phyloP scores from a whole-genome alignment of 2,113 vertebrate species.

The Paramormyrops kingsleyae region DNA sequence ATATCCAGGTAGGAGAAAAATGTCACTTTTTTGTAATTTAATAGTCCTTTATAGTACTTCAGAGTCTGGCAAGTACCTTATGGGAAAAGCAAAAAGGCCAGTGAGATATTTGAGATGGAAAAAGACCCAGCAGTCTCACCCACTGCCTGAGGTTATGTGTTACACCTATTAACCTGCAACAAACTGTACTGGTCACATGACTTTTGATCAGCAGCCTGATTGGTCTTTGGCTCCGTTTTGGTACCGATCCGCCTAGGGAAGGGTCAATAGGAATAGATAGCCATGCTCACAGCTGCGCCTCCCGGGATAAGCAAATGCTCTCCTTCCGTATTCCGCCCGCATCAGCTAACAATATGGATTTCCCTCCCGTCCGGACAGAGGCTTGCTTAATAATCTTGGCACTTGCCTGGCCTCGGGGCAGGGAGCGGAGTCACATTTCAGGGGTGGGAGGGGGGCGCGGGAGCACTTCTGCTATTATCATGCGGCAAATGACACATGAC shows the following conservation, averaged over 20 bases:
- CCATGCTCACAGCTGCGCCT: background rate
- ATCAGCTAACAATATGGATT: conserved; percentile 25
- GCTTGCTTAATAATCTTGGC: conserved; percentile 19
- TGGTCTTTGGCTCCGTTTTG: background rate
- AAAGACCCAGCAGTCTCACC: background rate
- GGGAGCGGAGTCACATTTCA: background rate
- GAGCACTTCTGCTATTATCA: conserved; percentile 9
- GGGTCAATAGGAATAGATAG: background rate
- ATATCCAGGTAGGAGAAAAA: background rate
- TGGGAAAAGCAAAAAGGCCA: background rate
- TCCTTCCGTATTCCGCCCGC: background rate
- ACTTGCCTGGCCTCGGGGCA: background rate
- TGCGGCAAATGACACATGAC: conserved; percentile 1
- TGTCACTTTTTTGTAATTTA: background rate
- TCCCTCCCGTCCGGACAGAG: background rate
- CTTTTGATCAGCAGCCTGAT: background rate
- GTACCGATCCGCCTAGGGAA: background rate
- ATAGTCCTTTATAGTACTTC: background rate
- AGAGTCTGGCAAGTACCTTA: background rate
- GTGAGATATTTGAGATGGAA: background rate
- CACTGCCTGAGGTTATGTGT: background rate
- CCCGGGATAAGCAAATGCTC: background rate
- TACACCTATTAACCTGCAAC: background rate
- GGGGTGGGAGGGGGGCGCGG: background rate
- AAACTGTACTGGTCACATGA: background rate